These are phyloP conservation scores for Poicephalus meyeri DNA, from an alignment of 2,113 vertebrate genomes.

Conservation along the genomic window DNA sequence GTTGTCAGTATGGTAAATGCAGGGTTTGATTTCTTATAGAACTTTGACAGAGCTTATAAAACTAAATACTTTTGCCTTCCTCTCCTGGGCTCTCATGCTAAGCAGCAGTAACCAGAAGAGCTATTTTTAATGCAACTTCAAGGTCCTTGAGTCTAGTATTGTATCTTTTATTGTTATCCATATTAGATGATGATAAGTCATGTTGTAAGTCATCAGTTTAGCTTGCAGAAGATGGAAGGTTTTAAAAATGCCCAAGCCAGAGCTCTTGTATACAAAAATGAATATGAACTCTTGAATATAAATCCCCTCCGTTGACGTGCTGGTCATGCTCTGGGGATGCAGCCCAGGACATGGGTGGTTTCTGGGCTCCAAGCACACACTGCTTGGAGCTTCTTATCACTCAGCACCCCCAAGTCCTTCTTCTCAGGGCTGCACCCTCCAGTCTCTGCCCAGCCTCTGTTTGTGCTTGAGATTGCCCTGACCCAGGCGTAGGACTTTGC, in stretches of 20 bases:
- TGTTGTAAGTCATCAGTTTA: not conserved
- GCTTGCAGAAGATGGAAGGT: not conserved
- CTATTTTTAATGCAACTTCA: not conserved
- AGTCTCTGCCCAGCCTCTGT: not conserved
- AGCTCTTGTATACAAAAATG: not conserved
- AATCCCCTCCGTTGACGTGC: not conserved
- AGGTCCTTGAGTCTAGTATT: not conserved
- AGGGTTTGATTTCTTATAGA: not conserved
- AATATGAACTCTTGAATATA: not conserved
- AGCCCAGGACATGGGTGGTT: not conserved
- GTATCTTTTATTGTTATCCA: not conserved
- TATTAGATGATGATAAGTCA: not conserved
- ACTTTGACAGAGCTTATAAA: not conserved
- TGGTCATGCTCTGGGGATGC: not conserved
- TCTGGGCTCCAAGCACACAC: not conserved
- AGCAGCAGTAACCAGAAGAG: not conserved
- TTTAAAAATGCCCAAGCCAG: not conserved
- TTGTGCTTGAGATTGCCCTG: not conserved
- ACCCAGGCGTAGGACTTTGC: not conserved
- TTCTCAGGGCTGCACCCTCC: not conserved
- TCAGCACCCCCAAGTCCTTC: not conserved
- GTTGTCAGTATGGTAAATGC: accelerated
- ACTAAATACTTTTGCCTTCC: not conserved
- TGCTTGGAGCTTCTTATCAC: not conserved
- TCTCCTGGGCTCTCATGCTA: not conserved